Conservation (phyloP, 2,888 invertebrate genomes). For the Gymnocheta viridis region DNA sequence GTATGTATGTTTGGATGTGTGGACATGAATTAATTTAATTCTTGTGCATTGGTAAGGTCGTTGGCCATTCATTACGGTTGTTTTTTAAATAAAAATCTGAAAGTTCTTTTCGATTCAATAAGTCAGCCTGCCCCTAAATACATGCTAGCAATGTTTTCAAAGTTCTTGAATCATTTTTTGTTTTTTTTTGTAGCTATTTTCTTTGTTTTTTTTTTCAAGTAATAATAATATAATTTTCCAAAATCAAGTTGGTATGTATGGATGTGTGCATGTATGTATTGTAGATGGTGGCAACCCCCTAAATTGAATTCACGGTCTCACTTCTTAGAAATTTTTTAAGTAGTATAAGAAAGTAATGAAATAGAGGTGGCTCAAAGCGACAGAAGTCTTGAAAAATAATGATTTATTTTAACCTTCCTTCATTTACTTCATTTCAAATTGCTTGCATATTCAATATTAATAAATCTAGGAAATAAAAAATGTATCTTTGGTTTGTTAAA, state of each 20-base stretch:
- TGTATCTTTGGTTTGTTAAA: too few species aligned
- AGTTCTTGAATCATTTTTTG: neutral
- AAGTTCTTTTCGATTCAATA: constrained; percentile 23
- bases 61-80: constrained; percentile 63
- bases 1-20: too few species aligned
- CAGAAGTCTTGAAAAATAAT: too few species aligned
- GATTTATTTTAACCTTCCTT: too few species aligned
- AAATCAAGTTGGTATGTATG: neutral
- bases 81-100: constrained; percentile 32
- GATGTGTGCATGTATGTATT: neutral
- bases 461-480: too few species aligned
- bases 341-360: too few species aligned
- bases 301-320: too few species aligned
- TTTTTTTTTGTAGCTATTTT: neutral
- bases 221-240: neutral
- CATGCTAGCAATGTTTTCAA: neutral
- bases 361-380: too few species aligned
- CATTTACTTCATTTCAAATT: too few species aligned
- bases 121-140: constrained; percentile 17
- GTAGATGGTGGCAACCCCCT: too few species aligned
- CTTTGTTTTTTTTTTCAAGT: neutral
- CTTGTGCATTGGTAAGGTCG: constrained; percentile 54
- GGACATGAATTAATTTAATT: neutral
- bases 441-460: too few species aligned
- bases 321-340: too few species aligned